These are phyloP conservation scores for Apogon hyalosoma DNA, from an alignment of 2,797 vertebrate genomes.

Conservation along the genomic window DNA sequence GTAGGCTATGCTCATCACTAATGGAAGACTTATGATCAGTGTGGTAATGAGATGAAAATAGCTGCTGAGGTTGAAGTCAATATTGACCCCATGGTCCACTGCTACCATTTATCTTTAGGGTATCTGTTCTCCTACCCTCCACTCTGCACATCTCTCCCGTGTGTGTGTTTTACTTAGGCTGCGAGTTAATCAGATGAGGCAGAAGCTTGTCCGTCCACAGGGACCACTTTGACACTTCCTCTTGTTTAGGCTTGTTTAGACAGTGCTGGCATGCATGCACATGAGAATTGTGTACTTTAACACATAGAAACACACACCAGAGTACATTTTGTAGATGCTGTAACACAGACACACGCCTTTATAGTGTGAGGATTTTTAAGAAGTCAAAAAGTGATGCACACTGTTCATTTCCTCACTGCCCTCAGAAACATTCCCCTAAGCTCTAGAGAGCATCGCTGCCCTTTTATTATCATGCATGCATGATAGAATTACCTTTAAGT, in stretches of 20 bases:
- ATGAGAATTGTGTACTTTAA: constrained; percentile 1
- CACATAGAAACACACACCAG: background rate
- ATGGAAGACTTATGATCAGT: constrained; percentile 43
- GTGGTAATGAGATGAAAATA: constrained; percentile 48
- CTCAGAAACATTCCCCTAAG: background rate
- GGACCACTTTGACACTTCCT: constrained; percentile 24
- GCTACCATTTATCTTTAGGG: constrained; percentile 32
- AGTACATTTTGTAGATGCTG: background rate
- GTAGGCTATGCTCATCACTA: constrained; percentile 44
- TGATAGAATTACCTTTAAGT: constrained; percentile 17
- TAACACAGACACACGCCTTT: background rate
- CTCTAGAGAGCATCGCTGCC: constrained; percentile 1
- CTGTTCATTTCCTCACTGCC: constrained; percentile 35
- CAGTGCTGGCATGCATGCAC: background rate
- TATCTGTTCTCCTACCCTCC: background rate
- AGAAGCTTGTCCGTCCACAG: constrained; percentile 27
- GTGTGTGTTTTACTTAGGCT: background rate
- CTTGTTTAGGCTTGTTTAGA: constrained; percentile 48
- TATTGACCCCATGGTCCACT: constrained; percentile 37
- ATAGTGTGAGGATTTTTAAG: constrained; percentile 24
- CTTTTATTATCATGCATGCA: constrained; percentile 28
- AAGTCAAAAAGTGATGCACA: background rate
- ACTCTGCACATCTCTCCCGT: background rate
- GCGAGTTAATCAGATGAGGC: constrained; percentile 52
- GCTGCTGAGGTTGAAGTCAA: constrained; percentile 35